Evolutionary conservation across 2,113 vertebrate genomes (phyloP), one percentile per base, ranked within the genome.

Genomic region (Psilopsiagon aymara): DNA sequence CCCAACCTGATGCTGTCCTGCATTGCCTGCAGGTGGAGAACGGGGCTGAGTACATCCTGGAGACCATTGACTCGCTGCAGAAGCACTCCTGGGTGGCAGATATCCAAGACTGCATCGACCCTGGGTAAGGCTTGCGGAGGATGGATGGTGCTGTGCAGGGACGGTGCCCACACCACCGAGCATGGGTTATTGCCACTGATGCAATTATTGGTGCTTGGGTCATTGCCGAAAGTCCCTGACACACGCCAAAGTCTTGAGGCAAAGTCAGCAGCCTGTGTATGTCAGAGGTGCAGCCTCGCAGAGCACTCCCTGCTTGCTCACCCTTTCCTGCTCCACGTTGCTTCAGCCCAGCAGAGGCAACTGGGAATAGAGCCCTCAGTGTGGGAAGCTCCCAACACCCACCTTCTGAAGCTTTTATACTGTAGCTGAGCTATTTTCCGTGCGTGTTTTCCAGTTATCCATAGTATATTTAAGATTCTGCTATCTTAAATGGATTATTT

Each of bases 41-140:
- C 0, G 99, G 99, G 39, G 99, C 98, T 0, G 99, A 99, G 88
- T 99, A 99, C 95, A 99, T 99, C 97, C 97, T 99, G 98, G 99
- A 99, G 98, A 99, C 99, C 91, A 99, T 99, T 3, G 99, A 99
- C 97, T 99, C 99, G 0, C 98, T 99, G 92, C 99, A 99, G 98
- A 99, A 99, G 89, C 99, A 99, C 97, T 99, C 99, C 0, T 99
- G 99, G 99, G 99, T 99, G 84, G 99, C 99, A 0, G 99, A 99
- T 75, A 99, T 99, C 97, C 99, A 99, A 97, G 99, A 99, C 98
- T 99, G 99, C 94, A 99, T 99, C 23, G 99, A 99, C 94, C 99
- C 99, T 0, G 99, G 99, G 99, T 99, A 98, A 99, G 98, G 93
- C 49, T 33, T 7, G 3, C 43, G 3, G 67, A 16, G 84, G 37